phyloP scores from a whole-genome alignment of 2,113 vertebrate species.

The Cyprinodon variegatus region DNA sequence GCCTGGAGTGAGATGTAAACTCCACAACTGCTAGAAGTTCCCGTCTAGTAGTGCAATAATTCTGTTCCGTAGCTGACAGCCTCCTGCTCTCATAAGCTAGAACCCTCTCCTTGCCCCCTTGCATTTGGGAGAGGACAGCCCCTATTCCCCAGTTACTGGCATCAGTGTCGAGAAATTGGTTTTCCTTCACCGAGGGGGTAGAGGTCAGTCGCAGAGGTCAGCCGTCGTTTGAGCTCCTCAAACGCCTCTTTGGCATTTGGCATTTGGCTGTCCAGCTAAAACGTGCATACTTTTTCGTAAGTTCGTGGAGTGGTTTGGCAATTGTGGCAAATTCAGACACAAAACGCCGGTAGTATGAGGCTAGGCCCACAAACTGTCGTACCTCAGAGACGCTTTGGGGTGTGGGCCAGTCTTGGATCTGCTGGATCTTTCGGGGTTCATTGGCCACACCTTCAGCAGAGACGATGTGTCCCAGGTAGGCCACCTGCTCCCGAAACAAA shows the following conservation, averaged over 20 bases:
- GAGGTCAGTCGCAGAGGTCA: too few relatives aligned
- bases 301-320: neutral
- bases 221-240: neutral
- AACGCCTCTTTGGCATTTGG: neutral
- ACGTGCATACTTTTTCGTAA: neutral
- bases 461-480: slow-evolving; percentile 23
- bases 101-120: neutral
- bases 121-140: neutral
- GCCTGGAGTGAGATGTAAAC: neutral
- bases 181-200: too few relatives aligned
- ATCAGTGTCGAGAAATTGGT: too few relatives aligned
- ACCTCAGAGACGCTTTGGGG: neutral
- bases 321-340: neutral
- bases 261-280: neutral
- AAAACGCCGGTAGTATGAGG: neutral
- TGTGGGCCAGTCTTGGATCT: neutral
- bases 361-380: neutral
- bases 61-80: neutral
- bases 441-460: neutral
- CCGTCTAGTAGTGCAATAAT: neutral
- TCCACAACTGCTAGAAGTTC: neutral
- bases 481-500: neutral
- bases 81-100: neutral
- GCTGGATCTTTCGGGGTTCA: neutral
- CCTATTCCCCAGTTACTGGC: too few relatives aligned